phyloP scores from a whole-genome alignment of 35 echinoderm and acorn worm genomes.

The Acanthaster planci region DNA sequence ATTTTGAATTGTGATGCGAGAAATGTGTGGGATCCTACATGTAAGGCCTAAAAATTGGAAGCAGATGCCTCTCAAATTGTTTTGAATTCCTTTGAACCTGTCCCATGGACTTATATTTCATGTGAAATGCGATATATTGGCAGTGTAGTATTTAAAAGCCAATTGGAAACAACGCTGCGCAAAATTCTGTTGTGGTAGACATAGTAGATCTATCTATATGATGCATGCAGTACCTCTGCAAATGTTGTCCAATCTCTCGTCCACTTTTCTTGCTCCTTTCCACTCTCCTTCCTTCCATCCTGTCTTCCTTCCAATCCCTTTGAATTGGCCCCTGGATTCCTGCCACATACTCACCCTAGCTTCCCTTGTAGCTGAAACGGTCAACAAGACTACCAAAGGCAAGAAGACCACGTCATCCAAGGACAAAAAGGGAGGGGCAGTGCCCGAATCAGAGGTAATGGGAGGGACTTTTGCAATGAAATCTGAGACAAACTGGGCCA shows the following conservation, averaged over 20 bases:
- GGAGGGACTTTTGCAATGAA: neutral
- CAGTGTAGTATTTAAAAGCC: too few relatives aligned
- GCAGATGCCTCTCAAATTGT: too few relatives aligned
- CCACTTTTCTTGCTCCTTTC: neutral
- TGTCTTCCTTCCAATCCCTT: neutral
- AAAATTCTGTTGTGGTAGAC: too few relatives aligned
- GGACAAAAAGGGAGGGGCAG: conserved; percentile 90
- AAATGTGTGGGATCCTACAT: too few relatives aligned
- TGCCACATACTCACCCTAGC: conserved; percentile 33
- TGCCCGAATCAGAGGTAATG: conserved; percentile 83
- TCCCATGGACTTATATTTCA: too few relatives aligned
- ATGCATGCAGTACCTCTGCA: conserved; percentile 12
- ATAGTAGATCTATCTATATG: neutral
- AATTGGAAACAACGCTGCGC: too few relatives aligned
- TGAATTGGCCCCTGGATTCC: neutral
- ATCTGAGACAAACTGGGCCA: too few relatives aligned
- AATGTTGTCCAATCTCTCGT: neutral
- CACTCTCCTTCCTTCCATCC: conserved; percentile 17
- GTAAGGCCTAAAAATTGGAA: too few relatives aligned
- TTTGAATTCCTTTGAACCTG: too few relatives aligned
- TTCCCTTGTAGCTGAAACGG: conserved; percentile 72
- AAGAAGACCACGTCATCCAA: conserved; percentile 73
- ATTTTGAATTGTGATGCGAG: too few relatives aligned
- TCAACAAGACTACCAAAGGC: conserved; percentile 80
- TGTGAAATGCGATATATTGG: too few relatives aligned